phyloP scores from a whole-genome alignment of 1,140 invertebrate genomes.

The Drosophila busckii region DNA sequence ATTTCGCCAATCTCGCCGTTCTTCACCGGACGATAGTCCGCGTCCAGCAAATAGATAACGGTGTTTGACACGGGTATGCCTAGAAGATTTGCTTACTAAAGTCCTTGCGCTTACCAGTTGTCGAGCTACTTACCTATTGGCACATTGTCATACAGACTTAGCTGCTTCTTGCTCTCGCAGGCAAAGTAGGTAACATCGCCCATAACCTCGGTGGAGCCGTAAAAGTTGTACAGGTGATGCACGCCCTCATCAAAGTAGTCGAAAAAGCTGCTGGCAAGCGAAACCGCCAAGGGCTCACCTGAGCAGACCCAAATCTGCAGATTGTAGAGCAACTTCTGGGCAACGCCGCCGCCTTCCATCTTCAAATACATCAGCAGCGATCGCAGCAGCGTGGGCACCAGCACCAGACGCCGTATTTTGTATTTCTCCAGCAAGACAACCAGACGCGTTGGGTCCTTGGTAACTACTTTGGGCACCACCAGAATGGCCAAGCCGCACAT shows the following conservation, averaged over 20 bases:
- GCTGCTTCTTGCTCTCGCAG: conserved; percentile 80
- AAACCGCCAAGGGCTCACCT: conserved; percentile 86
- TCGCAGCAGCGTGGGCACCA: conserved; percentile 90
- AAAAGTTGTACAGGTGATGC: conserved; percentile 89
- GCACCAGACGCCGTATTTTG: conserved; percentile 87
- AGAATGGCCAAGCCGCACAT: conserved; percentile 84
- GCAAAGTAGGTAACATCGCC: conserved; percentile 87
- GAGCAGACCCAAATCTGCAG: conserved; percentile 91
- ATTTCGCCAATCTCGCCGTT: conserved; percentile 88
- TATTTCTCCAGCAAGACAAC: conserved; percentile 84
- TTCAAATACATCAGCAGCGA: conserved; percentile 87
- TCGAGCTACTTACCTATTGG: conserved; percentile 84
- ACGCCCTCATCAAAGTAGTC: conserved; percentile 82
- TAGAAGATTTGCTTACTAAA: too few relatives aligned
- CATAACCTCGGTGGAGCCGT: conserved; percentile 93
- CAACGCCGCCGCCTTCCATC: conserved; percentile 78
- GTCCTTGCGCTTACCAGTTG: conserved; percentile 79
- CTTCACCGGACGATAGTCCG: conserved; percentile 84
- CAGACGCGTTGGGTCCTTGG: conserved; percentile 87
- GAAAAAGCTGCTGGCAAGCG: conserved; percentile 87
- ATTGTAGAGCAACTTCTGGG: conserved; percentile 79
- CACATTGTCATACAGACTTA: conserved; percentile 84
- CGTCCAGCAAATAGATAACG: conserved; percentile 87
- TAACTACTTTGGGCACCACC: conserved; percentile 85
- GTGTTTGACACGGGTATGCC: conserved; percentile 86